Conservation (phyloP, 2,888 invertebrate genomes). For the Callimorpha dominula region DNA sequence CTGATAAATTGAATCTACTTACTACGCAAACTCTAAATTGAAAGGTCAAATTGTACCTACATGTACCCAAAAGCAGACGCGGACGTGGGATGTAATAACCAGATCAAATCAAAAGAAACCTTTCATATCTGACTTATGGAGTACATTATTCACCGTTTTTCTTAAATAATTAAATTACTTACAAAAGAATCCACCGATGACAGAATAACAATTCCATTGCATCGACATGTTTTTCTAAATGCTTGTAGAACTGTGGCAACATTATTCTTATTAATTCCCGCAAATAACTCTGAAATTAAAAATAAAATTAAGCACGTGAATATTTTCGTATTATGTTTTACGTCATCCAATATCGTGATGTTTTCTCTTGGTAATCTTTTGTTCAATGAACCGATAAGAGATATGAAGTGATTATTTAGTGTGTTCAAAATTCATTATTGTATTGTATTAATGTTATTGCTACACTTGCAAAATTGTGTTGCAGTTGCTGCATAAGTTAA, state of each 20-base stretch:
- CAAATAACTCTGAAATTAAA: constrained; percentile 89
- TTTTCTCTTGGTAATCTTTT: background rate
- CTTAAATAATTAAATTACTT: constrained; percentile 65
- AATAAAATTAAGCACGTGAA: background rate
- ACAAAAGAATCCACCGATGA: constrained; percentile 97
- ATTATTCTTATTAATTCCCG: constrained; percentile 95
- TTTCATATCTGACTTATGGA: background rate
- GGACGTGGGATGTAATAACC: background rate
- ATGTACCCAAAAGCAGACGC: background rate
- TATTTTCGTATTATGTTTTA: background rate
- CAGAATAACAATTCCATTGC: constrained; percentile 97
- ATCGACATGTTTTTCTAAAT: constrained; percentile 93
- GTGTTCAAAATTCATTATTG: background rate
- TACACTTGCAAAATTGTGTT: background rate
- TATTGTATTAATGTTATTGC: background rate
- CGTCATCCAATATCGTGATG: background rate
- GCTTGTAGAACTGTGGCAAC: constrained; percentile 96
- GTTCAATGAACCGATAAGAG: background rate
- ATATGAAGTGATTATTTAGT: background rate
- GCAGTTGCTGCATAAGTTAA: background rate
- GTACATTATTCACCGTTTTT: background rate
- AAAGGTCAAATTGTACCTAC: background rate
- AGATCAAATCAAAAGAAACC: background rate
- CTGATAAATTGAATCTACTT: background rate
- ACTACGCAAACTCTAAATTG: background rate